Conservation (phyloP, 2,113 vertebrate species). For the Chaetodon trifascialis region DNA sequence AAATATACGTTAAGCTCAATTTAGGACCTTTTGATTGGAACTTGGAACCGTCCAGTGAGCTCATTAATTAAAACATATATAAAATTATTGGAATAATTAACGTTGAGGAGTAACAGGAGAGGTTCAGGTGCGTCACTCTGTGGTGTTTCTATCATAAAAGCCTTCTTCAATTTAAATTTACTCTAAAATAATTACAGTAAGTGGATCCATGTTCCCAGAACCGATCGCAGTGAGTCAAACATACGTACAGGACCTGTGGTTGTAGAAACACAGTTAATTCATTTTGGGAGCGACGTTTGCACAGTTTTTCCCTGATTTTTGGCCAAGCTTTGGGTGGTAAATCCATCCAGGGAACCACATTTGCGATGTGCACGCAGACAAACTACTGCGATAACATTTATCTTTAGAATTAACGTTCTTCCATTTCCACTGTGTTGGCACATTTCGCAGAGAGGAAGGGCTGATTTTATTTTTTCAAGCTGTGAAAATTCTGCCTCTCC, state of each 20-base stretch:
- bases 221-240: not conserved
- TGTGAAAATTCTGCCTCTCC: constrained; percentile 68
- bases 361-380: constrained; percentile 28
- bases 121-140: not conserved
- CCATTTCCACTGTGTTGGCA: constrained; percentile 65
- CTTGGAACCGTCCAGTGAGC: not conserved
- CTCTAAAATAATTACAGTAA: not conserved
- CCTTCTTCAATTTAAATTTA: not conserved
- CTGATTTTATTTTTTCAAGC: constrained; percentile 52
- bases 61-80: not conserved
- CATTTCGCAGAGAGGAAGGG: constrained; percentile 44
- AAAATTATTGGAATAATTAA: no score
- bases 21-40: no score
- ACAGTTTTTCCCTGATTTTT: constrained; percentile 13
- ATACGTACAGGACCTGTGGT: not conserved
- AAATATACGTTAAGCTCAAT: not conserved
- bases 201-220: not conserved
- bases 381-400: constrained; percentile 73
- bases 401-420: constrained; percentile 59
- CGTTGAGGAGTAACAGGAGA: not conserved
- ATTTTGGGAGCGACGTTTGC: constrained; percentile 7
- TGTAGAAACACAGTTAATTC: constrained; percentile 30
- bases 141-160: not conserved
- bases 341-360: constrained; percentile 51
- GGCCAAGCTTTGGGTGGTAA: constrained; percentile 25